These are phyloP conservation scores for Spheniscus humboldti DNA, from an alignment of 2,797 vertebrate species.

Conservation along the genomic window DNA sequence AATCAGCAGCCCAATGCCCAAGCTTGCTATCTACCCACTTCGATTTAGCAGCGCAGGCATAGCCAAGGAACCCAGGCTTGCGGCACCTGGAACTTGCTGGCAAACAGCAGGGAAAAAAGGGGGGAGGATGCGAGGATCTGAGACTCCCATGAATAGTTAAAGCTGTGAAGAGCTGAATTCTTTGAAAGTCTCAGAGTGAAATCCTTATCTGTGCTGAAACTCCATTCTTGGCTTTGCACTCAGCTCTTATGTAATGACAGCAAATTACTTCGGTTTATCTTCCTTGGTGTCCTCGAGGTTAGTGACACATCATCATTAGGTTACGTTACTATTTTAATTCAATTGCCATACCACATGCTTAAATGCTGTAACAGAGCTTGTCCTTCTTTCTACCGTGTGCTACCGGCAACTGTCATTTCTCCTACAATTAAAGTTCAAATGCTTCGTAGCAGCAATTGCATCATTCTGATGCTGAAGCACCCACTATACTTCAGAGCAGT, in stretches of 20 bases:
- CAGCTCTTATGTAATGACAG: constrained; percentile 17
- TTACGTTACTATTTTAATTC: constrained; percentile 18
- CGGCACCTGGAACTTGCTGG: background rate
- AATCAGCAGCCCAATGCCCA: background rate
- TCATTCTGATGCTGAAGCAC: background rate
- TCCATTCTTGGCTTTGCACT: background rate
- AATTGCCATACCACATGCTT: background rate
- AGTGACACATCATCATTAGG: constrained; percentile 38
- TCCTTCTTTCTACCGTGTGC: background rate
- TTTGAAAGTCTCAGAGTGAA: background rate
- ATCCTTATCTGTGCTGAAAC: background rate
- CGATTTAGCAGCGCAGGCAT: background rate
- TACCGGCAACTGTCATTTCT: background rate
- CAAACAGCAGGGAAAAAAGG: background rate
- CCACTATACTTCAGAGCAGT: background rate
- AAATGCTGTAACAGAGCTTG: background rate
- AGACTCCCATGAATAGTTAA: background rate
- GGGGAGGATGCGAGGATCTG: background rate
- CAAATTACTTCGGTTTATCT: constrained; percentile 1
- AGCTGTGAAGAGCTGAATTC: background rate
- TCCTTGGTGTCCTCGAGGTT: constrained; percentile 14
- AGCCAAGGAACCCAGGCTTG: background rate
- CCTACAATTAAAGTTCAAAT: background rate
- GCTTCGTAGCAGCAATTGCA: background rate
- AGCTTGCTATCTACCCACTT: background rate